A percentile compares a stretch with the other conserved stretches of the same genome.
Evolutionary conservation across 2,797 vertebrate genomes (phyloP).

Genomic region (Sarcophilus harrisii): DNA sequence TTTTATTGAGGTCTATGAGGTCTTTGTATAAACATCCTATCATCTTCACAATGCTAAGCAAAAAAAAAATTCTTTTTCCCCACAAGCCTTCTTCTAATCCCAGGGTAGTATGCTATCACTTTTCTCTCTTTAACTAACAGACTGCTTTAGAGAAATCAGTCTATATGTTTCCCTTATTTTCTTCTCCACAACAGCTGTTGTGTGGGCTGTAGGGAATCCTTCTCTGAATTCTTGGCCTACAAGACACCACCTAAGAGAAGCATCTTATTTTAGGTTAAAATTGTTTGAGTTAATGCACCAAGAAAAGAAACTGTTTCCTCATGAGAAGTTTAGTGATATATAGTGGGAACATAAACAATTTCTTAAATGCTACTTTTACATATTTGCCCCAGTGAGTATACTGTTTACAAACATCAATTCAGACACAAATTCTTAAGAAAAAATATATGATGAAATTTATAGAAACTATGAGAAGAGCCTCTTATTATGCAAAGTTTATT

Average conservation of each 20-base stretch:
- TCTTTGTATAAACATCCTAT: background rate
- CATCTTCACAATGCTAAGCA: background rate
- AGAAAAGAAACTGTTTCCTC: background rate
- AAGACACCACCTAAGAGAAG: background rate
- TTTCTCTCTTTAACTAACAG: background rate
- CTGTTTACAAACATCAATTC: background rate
- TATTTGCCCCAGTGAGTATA: background rate
- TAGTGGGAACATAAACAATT: background rate
- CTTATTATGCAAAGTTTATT: background rate
- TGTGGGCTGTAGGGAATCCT: background rate
- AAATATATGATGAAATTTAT: background rate
- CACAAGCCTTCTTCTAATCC: background rate
- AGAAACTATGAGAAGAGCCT: background rate
- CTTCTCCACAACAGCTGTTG: background rate
- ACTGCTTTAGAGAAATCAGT: background rate
- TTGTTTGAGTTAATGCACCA: background rate
- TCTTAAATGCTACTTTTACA: background rate
- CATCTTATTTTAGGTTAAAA: background rate
- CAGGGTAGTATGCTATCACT: background rate
- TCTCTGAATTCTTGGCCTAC: background rate
- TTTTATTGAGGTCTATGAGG: background rate
- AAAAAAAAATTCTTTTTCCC: background rate
- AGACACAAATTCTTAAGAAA: background rate
- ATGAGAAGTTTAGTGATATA: background rate
- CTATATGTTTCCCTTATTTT: background rate